Base-by-base conservation (phyloP, 1,140 invertebrate genomes). In the Belonocnema kinseyi region DNA sequence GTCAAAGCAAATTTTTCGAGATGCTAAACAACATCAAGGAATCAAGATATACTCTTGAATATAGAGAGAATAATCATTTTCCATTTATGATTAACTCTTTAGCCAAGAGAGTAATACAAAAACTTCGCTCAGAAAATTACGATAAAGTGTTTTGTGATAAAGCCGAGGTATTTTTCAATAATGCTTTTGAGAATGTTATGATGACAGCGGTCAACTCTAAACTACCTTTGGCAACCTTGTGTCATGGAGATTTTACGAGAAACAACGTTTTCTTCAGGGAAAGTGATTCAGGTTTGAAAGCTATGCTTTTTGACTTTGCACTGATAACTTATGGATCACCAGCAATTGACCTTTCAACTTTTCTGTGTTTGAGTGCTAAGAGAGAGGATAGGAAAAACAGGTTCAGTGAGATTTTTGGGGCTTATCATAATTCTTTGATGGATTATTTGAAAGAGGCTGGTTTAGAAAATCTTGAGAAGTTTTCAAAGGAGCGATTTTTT, bases 271-370 rank as follows among this genome's bases (percentile, higher is more conserved):
- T 92, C 26, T 89, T 89, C 77, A 81, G 81, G 54, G 77, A 71
- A 53, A 79, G 2, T 72, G 78, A 81, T n/a, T 82, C 75, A 0
- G 54, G 79, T 14, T 73, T 85, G 0, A 81, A 82, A n/a, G 80
- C 88, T 0, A 88, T 87, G 72, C 72, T 92, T 3, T 79, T 92
- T 19, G 92, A 93, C 76, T 90, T 92, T 19, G 91, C 88, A 6
- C 61, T 85, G 17, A 66, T 87, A 0, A 76, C 73, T 21, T 91
- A 91, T 72, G 78, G 85, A 0, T 88, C 88, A 8, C 91, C 90
- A 0, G 81, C 85, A 0, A 76, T 90, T 6, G 92, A 93, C 51
- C 51, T 92, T 2, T 86, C 88, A 0, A 88, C 90, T n/a, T 91
- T 90, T 33, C 33, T 92, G 0, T 92, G 86, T 76, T 73, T 92